phyloP scores from a whole-genome alignment of 2,797 vertebrate genomes.

The Thaleichthys pacificus region DNA sequence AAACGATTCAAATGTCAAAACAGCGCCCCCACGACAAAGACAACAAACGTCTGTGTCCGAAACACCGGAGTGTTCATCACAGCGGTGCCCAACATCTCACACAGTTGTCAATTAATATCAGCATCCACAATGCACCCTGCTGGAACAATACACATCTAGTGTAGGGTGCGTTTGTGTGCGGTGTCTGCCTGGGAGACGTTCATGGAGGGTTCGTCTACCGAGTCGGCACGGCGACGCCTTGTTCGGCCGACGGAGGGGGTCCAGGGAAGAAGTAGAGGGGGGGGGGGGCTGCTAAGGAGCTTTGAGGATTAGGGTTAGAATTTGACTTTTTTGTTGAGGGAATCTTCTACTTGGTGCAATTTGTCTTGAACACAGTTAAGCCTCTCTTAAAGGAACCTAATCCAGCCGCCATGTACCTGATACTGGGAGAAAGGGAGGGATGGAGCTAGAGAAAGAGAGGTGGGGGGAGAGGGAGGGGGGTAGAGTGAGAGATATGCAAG shows the following conservation, averaged over 20 bases:
- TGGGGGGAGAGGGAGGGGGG: slow-evolving; percentile 19
- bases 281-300: slow-evolving; percentile 52
- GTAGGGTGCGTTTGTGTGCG: background rate
- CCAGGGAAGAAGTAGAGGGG: slow-evolving; percentile 34
- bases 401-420: slow-evolving; percentile 78
- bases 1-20: too few relatives aligned
- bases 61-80: too few relatives aligned
- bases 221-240: background rate
- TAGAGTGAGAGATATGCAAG: background rate
- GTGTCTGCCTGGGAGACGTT: slow-evolving; percentile 20
- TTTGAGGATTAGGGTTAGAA: slow-evolving; percentile 78
- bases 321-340: slow-evolving; percentile 68
- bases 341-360: slow-evolving; percentile 75
- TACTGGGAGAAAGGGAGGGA: slow-evolving; percentile 46
- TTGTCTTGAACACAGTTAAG: slow-evolving; percentile 80
- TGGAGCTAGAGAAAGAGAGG: slow-evolving; percentile 42
- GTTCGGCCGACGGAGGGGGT: slow-evolving; percentile 15
- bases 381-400: slow-evolving; percentile 80
- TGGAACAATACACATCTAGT: background rate
- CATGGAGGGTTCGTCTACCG: background rate
- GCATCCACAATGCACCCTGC: too few relatives aligned
- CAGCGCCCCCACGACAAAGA: too few relatives aligned
- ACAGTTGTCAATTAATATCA: too few relatives aligned
- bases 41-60: too few relatives aligned
- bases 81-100: too few relatives aligned